Conservation (phyloP, 2,113 vertebrate genomes). For the Onychostruthus taczanowskii region DNA sequence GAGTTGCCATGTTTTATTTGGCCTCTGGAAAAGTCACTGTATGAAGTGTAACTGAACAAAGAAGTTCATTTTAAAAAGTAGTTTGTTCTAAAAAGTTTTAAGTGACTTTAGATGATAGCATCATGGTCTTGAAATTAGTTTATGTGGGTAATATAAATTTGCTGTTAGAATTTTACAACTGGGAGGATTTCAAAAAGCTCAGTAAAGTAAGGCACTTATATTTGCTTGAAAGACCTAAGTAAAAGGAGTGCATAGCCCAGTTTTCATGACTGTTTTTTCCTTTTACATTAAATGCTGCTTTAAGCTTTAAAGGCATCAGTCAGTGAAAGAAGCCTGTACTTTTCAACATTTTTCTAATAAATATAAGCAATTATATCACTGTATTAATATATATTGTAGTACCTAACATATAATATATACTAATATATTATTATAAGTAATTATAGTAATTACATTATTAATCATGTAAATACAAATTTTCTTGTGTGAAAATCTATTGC, state of each 20-base stretch:
- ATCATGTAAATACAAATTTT: background rate
- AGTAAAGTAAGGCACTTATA: background rate
- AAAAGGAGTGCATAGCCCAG: background rate
- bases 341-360: background rate
- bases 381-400: background rate
- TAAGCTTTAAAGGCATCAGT: background rate
- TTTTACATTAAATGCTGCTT: background rate
- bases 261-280: background rate
- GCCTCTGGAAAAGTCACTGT: background rate
- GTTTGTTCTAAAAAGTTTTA: background rate
- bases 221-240: background rate
- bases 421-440: background rate
- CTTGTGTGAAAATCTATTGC: background rate
- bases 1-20: background rate
- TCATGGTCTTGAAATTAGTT: background rate
- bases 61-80: background rate
- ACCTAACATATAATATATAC: background rate
- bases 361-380: background rate
- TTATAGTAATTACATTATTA: constrained; percentile 34
- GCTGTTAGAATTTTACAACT: background rate
- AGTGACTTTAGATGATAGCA: background rate
- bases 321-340: background rate
- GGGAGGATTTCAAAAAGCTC: background rate
- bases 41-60: background rate
- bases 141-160: background rate